Evolutionary conservation across 2,113 vertebrate species (phyloP).

Genomic region (Mustelus asterias): DNA sequence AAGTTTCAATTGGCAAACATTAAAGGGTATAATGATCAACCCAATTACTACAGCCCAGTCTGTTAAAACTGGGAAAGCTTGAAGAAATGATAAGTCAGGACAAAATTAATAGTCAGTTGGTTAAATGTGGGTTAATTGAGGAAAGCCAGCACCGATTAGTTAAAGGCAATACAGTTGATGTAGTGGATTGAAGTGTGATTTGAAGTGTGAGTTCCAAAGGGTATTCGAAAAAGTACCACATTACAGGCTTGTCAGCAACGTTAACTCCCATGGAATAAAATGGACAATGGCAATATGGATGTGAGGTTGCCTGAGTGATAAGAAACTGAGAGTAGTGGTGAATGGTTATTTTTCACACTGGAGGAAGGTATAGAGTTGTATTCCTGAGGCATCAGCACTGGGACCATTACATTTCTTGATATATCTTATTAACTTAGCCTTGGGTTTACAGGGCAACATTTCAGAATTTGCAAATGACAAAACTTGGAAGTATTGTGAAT

Average conservation of each 20-base stretch:
- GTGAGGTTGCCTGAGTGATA: background rate
- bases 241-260: background rate
- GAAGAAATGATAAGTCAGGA: too few relatives aligned
- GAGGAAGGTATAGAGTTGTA: background rate
- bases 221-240: background rate
- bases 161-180: background rate
- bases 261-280: background rate
- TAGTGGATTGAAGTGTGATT: background rate
- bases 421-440: background rate
- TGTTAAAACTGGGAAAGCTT: too few relatives aligned
- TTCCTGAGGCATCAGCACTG: background rate
- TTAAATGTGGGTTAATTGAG: too few relatives aligned
- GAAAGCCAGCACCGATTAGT: background rate
- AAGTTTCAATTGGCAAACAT: too few relatives aligned
- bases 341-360: background rate
- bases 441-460: background rate
- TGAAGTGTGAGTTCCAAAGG: background rate
- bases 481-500: too few relatives aligned
- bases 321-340: background rate
- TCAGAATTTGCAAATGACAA: too few relatives aligned
- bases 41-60: too few relatives aligned
- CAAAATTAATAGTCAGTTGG: too few relatives aligned
- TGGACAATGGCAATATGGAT: background rate
- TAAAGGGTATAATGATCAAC: too few relatives aligned
- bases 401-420: background rate